Base-by-base conservation (phyloP, 2,113 vertebrate genomes). In the Felis chaus region DNA sequence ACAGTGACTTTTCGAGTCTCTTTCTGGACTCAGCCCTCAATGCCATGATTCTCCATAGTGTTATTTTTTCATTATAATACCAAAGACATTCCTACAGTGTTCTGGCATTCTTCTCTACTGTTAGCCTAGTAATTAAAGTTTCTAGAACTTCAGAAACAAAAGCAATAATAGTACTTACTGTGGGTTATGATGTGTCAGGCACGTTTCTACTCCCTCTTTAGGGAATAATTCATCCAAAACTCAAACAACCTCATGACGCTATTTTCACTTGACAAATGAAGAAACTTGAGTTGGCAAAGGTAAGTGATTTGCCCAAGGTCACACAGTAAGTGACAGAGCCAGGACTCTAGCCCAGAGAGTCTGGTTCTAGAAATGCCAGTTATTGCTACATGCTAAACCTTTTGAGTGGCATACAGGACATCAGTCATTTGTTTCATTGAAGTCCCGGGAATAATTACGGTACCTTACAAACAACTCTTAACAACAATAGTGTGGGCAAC, bases 381-480 rank as follows among this genome's bases (percentile, higher is more conserved):
- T 19, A 57, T 41, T 4, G 0, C 19, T 19, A 33, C 0, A 0
- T 1, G 16, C 1, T 21, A 3, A 33, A 74, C 39, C 81, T 91
- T 29, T 73, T 12, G 3, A 50, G 50, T 33, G 41, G 29, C 19
- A 14, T 7, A 19, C 0, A 81, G 63, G 15, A 63, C 33, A 13
- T 29, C 27, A 74, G 61, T 61, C 7, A 57, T 50, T 48, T 19
- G 19, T 48, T 95, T 94, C 45, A 65, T 82, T 74, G 61, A 27
- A 88, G 21, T 63, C 66, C 12, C 29, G 27, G n/a, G 18, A 45
- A n/a, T 69, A 36, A 71, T 33, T 21, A 65, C 53, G 15, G 57
- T 76, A 23, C 41, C 61, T 89, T 55, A 36, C 14, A 69, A 86
- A 65, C 18, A 55, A 2, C 12, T 74, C 31, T 86, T 80, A 41